These are phyloP conservation scores for Bombus pyrosoma DNA, from an alignment of 1,140 invertebrate genomes.

Conservation along the genomic window DNA sequence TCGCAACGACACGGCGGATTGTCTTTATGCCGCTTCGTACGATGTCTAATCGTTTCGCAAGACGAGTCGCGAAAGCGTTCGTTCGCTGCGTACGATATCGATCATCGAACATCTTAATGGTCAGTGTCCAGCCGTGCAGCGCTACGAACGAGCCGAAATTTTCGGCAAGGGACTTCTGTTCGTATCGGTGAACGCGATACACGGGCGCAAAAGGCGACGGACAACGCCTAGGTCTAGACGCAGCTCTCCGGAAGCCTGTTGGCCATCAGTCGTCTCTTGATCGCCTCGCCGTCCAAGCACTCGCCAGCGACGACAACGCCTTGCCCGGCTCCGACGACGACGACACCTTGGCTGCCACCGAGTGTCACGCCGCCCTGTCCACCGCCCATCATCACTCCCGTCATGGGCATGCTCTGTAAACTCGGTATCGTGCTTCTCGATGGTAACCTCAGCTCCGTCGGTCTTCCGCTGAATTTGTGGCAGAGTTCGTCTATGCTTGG, in stretches of 20 bases:
- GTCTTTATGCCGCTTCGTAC: constrained; percentile 2
- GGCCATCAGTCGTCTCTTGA: constrained; percentile 89
- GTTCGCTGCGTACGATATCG: neutral
- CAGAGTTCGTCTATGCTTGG: constrained; percentile 81
- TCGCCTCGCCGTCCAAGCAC: constrained; percentile 85
- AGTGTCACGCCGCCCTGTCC: constrained; percentile 49
- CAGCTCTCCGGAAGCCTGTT: constrained; percentile 89
- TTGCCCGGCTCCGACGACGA: constrained; percentile 71
- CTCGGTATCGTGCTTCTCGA: constrained; percentile 79
- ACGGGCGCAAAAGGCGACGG: neutral
- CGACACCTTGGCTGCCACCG: constrained; percentile 66
- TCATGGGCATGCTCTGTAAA: constrained; percentile 81
- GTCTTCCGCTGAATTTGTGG: constrained; percentile 77
- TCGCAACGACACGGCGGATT: constrained; percentile 14
- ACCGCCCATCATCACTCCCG: constrained; percentile 56
- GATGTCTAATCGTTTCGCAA: neutral
- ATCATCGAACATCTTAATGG: neutral
- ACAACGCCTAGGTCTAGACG: constrained; percentile 83
- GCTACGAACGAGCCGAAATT: neutral
- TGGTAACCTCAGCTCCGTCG: constrained; percentile 79
- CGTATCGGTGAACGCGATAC: neutral
- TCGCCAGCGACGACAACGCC: constrained; percentile 79
- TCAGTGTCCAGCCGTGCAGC: neutral
- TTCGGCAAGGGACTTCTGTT: neutral
- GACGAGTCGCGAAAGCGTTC: neutral